Evolutionary conservation across 64 coral and sea anemone genomes (phyloP), one percentile per base, ranked within the genome.

Genomic region (Pocillopora verrucosa): DNA sequence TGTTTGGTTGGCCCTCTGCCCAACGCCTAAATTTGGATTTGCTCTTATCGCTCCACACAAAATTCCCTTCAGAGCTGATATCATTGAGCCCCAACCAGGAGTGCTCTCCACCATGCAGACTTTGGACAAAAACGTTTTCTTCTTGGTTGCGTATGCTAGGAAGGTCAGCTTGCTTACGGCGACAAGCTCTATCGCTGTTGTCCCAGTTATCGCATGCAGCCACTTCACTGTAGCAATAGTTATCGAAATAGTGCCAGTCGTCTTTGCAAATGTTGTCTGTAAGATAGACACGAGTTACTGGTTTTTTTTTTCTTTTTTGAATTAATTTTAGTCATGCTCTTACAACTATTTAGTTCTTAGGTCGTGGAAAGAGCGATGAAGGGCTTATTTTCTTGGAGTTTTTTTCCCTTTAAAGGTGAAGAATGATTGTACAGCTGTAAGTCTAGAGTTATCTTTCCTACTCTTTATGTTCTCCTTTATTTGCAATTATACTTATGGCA

Each of bases 51-150:
- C 38, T 80, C 92, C 92, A 90, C 37, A 22, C 16, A n/a, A 88
- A 93, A 13, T 56, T 67, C 5, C 87, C 86, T 57, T 93, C 87
- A 63, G 59, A 59, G 26, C 67, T 89, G 13, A 7, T 85, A 24
- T 77, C 87, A 41, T 16, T 19, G 3, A 94, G 72, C 34, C 92
- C 92, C 19, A 94, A 24, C 92, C 92, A 94, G 2, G 68, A 73
- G 10, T 69, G 38, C 19, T 74, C 65, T 45, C 80, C 92, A 5
- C 69, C 34, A 11, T 83, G 75, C 41, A 68, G 61, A 20, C 75
- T 59, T 34, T 93, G 92, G 10, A 93, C 35, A 38, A 63, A 93
- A 15, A 88, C 78, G 70, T 94, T 94, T 73, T 94, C 79, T 34
- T n/a, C 74, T 34, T 86, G 81, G 20, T 10, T 36, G 34, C 60